Conservation (phyloP, 37 sponge, comb jelly and placozoan genomes). For the Corticium candelabrum region DNA sequence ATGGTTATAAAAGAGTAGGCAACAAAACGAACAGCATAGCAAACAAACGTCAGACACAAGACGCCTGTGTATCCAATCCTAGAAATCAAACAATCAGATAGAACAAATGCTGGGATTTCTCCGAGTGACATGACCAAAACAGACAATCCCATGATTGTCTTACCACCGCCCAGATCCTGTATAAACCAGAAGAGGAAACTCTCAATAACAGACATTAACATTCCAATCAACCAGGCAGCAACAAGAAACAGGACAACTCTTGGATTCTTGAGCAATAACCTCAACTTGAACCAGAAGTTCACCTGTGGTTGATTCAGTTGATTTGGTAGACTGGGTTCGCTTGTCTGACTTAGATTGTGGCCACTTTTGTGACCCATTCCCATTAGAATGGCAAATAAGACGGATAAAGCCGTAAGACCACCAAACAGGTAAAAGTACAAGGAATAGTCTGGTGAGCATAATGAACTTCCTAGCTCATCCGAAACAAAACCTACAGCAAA, state of each 20-base stretch:
- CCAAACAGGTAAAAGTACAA: background rate
- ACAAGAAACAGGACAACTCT: background rate
- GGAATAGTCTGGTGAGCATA: background rate
- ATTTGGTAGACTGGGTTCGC: background rate
- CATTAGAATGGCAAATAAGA: background rate
- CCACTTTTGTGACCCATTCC: no score
- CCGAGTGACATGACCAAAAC: background rate
- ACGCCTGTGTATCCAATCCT: slow-evolving; percentile 1
- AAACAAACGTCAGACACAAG: background rate
- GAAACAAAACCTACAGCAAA: background rate
- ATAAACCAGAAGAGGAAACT: slow-evolving; percentile 6
- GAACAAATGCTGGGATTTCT: slow-evolving; percentile 1
- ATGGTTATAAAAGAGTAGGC: background rate
- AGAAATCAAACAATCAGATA: background rate
- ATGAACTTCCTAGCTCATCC: background rate
- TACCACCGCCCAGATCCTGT: background rate
- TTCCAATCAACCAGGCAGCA: background rate
- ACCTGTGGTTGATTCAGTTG: background rate
- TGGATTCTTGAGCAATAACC: background rate
- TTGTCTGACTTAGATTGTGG: background rate
- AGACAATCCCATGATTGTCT: background rate
- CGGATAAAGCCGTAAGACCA: no score
- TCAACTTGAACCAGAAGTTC: background rate
- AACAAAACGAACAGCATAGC: slow-evolving; percentile 6
- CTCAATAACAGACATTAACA: background rate